These are phyloP conservation scores for Ophion ellenae DNA, from an alignment of 2,888 invertebrate species.

Conservation along the genomic window DNA sequence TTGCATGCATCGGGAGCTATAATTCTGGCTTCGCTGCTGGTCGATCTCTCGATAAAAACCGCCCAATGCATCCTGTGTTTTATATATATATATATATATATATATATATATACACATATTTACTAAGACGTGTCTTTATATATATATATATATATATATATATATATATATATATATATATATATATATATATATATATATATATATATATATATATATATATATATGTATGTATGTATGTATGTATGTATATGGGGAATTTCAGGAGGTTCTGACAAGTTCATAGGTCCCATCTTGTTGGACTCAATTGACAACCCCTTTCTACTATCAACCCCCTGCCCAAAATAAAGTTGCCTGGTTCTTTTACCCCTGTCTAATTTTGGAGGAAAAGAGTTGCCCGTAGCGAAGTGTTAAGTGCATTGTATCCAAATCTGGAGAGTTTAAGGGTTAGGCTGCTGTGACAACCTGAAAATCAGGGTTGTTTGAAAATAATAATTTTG, in stretches of 20 bases:
- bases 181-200: neutral
- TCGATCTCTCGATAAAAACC: conserved; percentile 66
- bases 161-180: conserved; percentile 2
- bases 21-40: conserved; percentile 62
- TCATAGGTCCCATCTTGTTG: neutral
- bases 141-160: neutral
- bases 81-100: neutral
- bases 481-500: too few relatives aligned
- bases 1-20: conserved; percentile 66
- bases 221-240: neutral
- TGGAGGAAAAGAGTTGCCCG: too few relatives aligned
- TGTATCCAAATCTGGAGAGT: too few relatives aligned
- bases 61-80: conserved; percentile 61
- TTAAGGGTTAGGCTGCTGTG: too few relatives aligned
- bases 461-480: too few relatives aligned
- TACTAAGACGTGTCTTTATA: too few relatives aligned
- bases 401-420: too few relatives aligned
- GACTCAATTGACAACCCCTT: too few relatives aligned
- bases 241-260: neutral
- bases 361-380: too few relatives aligned
- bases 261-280: neutral
- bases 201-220: neutral
- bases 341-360: too few relatives aligned
- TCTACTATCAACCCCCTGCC: too few relatives aligned
- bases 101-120: too few relatives aligned